Percentiles rank a stretch among this genome's conserved stretches.
Evolutionary conservation across 2,113 vertebrate species (phyloP).

Genomic region (Upupa epops): DNA sequence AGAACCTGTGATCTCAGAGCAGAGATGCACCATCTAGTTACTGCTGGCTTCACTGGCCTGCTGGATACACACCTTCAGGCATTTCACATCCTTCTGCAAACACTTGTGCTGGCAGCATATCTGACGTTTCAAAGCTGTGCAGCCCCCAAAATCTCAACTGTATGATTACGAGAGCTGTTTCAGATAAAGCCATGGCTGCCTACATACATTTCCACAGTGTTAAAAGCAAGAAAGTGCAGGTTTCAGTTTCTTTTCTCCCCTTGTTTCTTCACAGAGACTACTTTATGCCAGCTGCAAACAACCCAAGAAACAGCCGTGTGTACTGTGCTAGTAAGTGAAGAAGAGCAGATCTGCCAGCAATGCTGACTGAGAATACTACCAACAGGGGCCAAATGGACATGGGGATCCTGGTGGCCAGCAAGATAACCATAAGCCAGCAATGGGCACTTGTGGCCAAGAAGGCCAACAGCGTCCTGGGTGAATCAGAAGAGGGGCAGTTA

Average conservation of each 20-base stretch:
- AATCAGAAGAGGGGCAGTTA: too few species aligned
- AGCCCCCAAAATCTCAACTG: background rate
- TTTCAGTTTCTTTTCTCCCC: background rate
- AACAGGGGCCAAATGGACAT: too few species aligned
- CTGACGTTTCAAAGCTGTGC: background rate
- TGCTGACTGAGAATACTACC: background rate
- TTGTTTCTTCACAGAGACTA: background rate
- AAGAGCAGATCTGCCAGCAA: background rate
- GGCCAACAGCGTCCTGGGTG: too few species aligned
- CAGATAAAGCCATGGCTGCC: background rate
- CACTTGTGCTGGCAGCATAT: background rate
- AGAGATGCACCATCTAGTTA: background rate
- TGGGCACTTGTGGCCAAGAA: too few species aligned
- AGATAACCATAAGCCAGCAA: too few species aligned
- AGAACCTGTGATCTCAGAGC: background rate
- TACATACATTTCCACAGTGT: background rate
- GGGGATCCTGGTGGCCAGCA: too few species aligned
- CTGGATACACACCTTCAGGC: background rate
- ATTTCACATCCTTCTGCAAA: background rate
- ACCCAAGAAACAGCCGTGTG: background rate
- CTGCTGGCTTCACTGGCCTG: background rate
- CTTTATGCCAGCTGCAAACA: background rate
- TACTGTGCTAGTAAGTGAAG: background rate
- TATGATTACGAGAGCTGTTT: background rate
- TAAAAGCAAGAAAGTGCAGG: background rate